Evolutionary conservation across 2,113 vertebrate species (phyloP), one percentile per base, ranked within the genome.

Genomic region (Perccottus glenii): DNA sequence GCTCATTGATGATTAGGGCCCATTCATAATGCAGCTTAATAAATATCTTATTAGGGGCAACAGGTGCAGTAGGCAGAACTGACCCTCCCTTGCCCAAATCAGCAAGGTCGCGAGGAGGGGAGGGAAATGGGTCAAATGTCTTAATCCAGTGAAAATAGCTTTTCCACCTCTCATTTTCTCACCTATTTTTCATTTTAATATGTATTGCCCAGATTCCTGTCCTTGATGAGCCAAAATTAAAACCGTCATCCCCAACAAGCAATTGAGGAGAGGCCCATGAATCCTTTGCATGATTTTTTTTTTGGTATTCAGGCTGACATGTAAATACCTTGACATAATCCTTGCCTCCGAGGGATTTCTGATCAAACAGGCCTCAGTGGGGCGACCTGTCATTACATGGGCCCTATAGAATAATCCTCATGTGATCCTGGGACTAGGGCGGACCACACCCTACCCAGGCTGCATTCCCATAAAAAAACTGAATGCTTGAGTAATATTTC

Each of bases 311-410:
- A 80, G 79, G 86, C 88, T 85, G 84, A 73, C 53, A 47, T 88
- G 90, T 89, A 89, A 90, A 90, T 88, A 91, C 74, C 81, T 85
- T 50, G 10, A 79, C 74, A 70, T 91, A 92, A 91, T 92, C 91
- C 89, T 68, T 33, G 80, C 82, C 87, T 88, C 85, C 47, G 68
- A 85, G 80, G 83, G 88, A 85, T 85, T 89, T 88, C 76, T 85
- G 81, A 83, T 89, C 86, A 88, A 88, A 89, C 77, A 60, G 70
- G 71, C 62, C 81, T 81, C 76, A 85, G 60, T 78, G 66, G 77
- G 45, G 65, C 73, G 63, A 78, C 77, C 87, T 88, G 85, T 88
- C 88, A 88, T 57, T 77, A 66, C 74, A 73, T 75, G 35, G 74
- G 67, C 73, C 82, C 77, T 71, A 78, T 65, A 51, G 66, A 77